These are phyloP conservation scores for Mylabris sibirica DNA, from an alignment of 2,888 invertebrate genomes.

Conservation along the genomic window DNA sequence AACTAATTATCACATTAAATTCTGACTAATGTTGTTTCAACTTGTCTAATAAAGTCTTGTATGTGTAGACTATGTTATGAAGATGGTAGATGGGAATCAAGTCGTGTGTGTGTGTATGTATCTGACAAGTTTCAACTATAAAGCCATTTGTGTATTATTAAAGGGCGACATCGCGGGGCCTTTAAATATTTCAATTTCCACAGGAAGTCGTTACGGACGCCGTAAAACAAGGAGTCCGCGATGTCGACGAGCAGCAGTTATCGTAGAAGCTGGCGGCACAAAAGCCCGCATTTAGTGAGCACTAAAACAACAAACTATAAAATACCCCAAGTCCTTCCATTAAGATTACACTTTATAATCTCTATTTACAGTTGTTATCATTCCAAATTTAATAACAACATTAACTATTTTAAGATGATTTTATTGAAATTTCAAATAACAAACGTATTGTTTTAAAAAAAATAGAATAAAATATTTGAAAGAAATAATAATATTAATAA, in stretches of 20 bases:
- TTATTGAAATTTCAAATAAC: neutral
- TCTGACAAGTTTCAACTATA: constrained; percentile 28
- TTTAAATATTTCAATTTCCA: constrained; percentile 56
- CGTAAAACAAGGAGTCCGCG: constrained; percentile 50
- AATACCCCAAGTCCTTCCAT: constrained; percentile 43
- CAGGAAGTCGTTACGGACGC: constrained; percentile 49
- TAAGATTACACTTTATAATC: constrained; percentile 51
- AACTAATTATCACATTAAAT: constrained; percentile 14
- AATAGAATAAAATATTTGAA: too few species aligned
- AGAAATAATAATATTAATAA: neutral
- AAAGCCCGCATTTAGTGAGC: constrained; percentile 43
- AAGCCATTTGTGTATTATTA: constrained; percentile 43
- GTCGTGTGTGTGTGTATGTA: constrained; percentile 10
- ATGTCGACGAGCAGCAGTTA: constrained; percentile 47
- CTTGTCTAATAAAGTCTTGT: neutral
- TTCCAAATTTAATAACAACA: constrained; percentile 19
- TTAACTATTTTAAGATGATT: neutral
- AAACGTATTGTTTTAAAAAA: constrained; percentile 11
- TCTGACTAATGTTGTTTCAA: neutral
- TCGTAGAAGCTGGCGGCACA: constrained; percentile 42
- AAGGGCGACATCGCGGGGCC: constrained; percentile 39
- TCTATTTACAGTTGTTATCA: constrained; percentile 41
- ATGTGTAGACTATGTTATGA: too few species aligned
- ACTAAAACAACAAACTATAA: constrained; percentile 48
- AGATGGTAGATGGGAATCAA: neutral